Evolutionary conservation across 2,113 vertebrate species (phyloP).

Genomic region (Oryzias javanicus): DNA sequence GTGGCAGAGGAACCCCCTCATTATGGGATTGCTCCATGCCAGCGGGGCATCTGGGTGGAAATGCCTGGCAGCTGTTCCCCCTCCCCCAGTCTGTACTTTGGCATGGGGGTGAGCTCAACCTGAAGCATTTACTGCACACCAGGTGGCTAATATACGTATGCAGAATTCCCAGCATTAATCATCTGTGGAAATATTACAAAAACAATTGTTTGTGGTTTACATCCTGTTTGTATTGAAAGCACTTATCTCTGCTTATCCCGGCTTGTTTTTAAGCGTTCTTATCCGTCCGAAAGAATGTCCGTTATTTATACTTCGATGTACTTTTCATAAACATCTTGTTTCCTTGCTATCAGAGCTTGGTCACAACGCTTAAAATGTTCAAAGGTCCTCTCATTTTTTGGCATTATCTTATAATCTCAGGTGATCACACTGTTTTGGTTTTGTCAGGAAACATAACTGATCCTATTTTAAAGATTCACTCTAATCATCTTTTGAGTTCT

Average conservation of each 20-base stretch:
- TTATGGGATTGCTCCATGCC: conserved; percentile 69
- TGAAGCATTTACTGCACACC: conserved; percentile 20
- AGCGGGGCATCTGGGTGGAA: conserved; percentile 72
- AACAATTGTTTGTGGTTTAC: too few species aligned
- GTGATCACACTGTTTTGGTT: too few species aligned
- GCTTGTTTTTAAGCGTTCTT: background rate
- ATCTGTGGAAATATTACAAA: conserved; percentile 7
- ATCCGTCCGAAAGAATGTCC: background rate
- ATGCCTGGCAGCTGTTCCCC: conserved; percentile 68
- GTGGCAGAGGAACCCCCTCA: conserved; percentile 68
- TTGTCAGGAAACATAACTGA: too few species aligned
- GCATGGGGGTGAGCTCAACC: conserved; percentile 38
- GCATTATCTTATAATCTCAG: too few species aligned
- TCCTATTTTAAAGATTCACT: too few species aligned
- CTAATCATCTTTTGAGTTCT: too few species aligned
- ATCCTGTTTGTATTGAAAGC: background rate
- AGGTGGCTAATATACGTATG: background rate
- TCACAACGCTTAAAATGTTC: background rate
- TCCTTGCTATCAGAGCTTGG: background rate
- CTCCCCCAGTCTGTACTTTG: conserved; percentile 43
- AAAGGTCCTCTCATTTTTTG: too few species aligned
- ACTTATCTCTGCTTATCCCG: background rate
- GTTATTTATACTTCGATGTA: background rate
- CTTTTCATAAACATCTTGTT: background rate
- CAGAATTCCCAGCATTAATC: background rate